Base-by-base conservation (phyloP, 2,113 vertebrate species). In the Argyrosomus japonicus region DNA sequence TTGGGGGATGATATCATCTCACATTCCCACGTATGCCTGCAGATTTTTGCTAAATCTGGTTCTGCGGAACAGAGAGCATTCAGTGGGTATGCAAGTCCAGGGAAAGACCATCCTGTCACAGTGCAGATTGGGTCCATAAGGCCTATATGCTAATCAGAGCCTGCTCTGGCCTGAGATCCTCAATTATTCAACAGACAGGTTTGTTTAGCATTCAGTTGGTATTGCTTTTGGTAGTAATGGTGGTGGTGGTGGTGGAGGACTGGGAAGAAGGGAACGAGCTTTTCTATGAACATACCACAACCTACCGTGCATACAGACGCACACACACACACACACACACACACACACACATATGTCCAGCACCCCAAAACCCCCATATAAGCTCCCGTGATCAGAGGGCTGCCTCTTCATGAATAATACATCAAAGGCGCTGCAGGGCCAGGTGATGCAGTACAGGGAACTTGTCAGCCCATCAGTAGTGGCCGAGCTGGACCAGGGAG, bases 171-270 rank as follows among this genome's bases (percentile, higher is more conserved):
- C 91, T 60, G 83, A 92, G 90, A 85, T 79, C 71, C 87, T 94
- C 92, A 94, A 95, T 95, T 94, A 95, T 95, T 95, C 94, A 95
- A 85, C 91, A 94, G 90, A 88, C 91, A 92, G 93, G 91, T 93
- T 95, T 95, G 94, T 95, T 95, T 94, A 94, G 92, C 90, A 95
- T 95, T 94, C 93, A 93, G 88, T 81, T 84, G 88, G 88, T 92
- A 91, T 87, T 92, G 92, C 90, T 91, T 89, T 92, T 91, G 91
- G 81, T 93, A 76, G 88, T 83, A 85, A 80, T 82, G 75, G 75
- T 84, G 78, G 71, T 75, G 73, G 47, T 87, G 77, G 11, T 67
- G 62, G 63, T 79, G 75, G 86, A 74, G 70, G 87, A 87, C 72
- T 82, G 87, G 88, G 85, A 85, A 80, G 81, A 86, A 51, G 79